These are phyloP conservation scores for Trileptium ribeirensis DNA, from an alignment of 2,888 invertebrate genomes.

Conservation along the genomic window DNA sequence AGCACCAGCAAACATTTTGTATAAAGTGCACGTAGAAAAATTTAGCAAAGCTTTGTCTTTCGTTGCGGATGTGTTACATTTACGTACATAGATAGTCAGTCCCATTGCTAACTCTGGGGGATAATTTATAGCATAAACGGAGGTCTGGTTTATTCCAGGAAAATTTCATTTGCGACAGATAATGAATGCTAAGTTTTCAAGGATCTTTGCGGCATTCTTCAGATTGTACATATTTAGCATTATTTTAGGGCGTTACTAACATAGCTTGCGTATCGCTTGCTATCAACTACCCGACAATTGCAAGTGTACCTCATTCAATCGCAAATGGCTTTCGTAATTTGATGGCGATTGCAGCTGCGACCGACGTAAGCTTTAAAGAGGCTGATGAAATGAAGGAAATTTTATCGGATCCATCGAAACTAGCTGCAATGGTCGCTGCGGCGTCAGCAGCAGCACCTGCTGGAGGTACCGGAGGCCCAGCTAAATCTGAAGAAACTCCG, in stretches of 20 bases:
- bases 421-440: not conserved
- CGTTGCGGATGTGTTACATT: too few relatives aligned
- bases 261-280: conserved; percentile 84
- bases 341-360: conserved; percentile 88
- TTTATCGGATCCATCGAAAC: conserved; percentile 54
- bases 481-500: not conserved
- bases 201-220: too few relatives aligned
- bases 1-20: too few relatives aligned
- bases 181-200: too few relatives aligned
- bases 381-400: conserved; percentile 84
- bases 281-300: conserved; percentile 90
- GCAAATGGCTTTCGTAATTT: conserved; percentile 96
- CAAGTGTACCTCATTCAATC: conserved; percentile 93
- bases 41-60: too few relatives aligned
- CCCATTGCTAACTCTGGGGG: too few relatives aligned
- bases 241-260: conserved; percentile 78
- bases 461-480: not conserved
- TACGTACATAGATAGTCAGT: too few relatives aligned
- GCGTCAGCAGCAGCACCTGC: not conserved
- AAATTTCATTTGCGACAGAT: too few relatives aligned
- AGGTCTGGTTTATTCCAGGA: too few relatives aligned
- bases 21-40: too few relatives aligned
- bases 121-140: too few relatives aligned
- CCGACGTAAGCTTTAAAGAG: conserved; percentile 89
- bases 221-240: too few relatives aligned